These are phyloP conservation scores for Meloidogyne chitwoodi DNA, from an alignment of 1,140 invertebrate genomes.

Conservation along the genomic window DNA sequence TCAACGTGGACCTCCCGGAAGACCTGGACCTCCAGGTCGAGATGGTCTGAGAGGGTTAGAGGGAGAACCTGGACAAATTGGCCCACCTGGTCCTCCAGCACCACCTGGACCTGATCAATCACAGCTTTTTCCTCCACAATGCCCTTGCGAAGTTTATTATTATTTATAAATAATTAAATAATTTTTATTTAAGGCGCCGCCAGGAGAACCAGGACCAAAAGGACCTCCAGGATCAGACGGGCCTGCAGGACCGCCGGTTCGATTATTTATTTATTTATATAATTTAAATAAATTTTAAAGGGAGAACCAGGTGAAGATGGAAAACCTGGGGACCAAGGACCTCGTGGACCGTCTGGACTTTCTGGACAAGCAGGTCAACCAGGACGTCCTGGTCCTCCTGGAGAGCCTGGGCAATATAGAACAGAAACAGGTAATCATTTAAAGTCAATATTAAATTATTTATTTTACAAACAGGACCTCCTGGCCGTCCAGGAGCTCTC, in stretches of 20 bases:
- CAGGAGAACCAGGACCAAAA: slow-evolving; percentile 26
- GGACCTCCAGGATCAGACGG: slow-evolving; percentile 36
- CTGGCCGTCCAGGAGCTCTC: slow-evolving; percentile 26
- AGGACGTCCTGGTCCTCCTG: slow-evolving; percentile 38
- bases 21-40: slow-evolving; percentile 38
- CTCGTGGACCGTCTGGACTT: slow-evolving; percentile 36
- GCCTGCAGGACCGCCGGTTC: slow-evolving; percentile 35
- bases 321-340: slow-evolving; percentile 45
- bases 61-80: slow-evolving; percentile 42
- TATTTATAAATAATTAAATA: neutral
- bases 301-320: slow-evolving; percentile 38
- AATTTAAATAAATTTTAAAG: neutral
- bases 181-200: slow-evolving; percentile 4
- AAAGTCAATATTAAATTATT: neutral
- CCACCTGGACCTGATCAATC: slow-evolving; percentile 41
- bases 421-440: slow-evolving; percentile 33
- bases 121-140: slow-evolving; percentile 44
- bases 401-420: slow-evolving; percentile 40
- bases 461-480: slow-evolving; percentile 26
- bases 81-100: slow-evolving; percentile 42
- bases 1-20: slow-evolving; percentile 45
- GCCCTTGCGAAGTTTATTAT: slow-evolving; percentile 42
- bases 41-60: slow-evolving; percentile 46
- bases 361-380: slow-evolving; percentile 40
- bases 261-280: neutral